Percentiles rank a stretch among this genome's conserved stretches.
These are phyloP conservation scores for Hydractinia symbiolongicarpus DNA, from an alignment of 30 jellyfish, hydroid and myxozoan species.

Conservation along the genomic window DNA sequence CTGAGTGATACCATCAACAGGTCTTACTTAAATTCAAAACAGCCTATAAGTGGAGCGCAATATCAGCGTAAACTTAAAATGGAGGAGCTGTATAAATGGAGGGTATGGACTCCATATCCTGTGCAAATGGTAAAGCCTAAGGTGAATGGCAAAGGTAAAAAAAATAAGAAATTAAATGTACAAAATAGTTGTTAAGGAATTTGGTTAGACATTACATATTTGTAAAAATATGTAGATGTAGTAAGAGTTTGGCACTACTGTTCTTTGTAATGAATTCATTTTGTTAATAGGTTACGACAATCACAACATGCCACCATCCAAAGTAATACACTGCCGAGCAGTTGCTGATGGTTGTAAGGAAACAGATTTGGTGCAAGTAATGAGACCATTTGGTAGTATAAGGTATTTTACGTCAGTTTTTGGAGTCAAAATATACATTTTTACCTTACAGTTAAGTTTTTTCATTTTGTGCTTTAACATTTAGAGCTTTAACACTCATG, in stretches of 20 bases:
- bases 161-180: no score
- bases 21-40: background rate
- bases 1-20: background rate
- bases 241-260: background rate
- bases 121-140: constrained; percentile 21
- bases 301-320: constrained; percentile 98
- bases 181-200: no score
- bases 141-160: constrained; percentile 8
- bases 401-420: constrained; percentile 25
- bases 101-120: constrained; percentile 44
- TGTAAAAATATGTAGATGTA: background rate
- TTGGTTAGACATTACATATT: background rate
- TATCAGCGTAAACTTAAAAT: constrained; percentile 27
- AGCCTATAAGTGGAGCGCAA: constrained; percentile 17
- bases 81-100: constrained; percentile 31
- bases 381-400: constrained; percentile 94
- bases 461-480: background rate
- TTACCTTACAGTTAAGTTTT: background rate
- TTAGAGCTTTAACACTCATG: constrained; percentile 92
- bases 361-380: constrained; percentile 85
- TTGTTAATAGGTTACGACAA: constrained; percentile 43
- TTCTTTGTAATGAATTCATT: background rate
- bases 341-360: constrained; percentile 99
- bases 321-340: constrained; percentile 96
- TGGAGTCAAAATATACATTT: background rate